Evolutionary conservation across 2,113 vertebrate genomes (phyloP).

Genomic region (Leuciscus idus): DNA sequence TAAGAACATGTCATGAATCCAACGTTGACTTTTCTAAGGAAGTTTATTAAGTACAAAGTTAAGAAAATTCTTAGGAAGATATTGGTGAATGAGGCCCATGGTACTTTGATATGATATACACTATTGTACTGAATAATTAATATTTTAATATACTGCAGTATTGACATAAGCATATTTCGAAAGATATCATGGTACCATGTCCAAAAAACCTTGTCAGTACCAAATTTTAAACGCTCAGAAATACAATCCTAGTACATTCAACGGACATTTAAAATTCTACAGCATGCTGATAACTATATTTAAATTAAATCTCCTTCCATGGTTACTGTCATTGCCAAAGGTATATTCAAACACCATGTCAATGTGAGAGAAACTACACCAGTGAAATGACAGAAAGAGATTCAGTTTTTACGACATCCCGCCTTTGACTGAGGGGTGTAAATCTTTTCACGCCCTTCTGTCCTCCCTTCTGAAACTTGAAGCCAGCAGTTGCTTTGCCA

Average conservation of each 20-base stretch:
- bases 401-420: slow-evolving; percentile 31
- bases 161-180: neutral
- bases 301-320: slow-evolving; percentile 35
- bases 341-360: slow-evolving; percentile 60
- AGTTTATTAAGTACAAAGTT: no score
- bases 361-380: slow-evolving; percentile 32
- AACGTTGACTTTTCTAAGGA: no score
- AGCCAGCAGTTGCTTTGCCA: slow-evolving; percentile 57
- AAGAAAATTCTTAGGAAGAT: no score
- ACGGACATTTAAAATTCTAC: neutral
- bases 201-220: neutral
- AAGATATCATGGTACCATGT: neutral
- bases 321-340: slow-evolving; percentile 61
- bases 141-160: neutral
- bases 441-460: slow-evolving; percentile 64
- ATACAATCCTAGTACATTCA: neutral
- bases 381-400: slow-evolving; percentile 31
- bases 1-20: no score
- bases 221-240: neutral
- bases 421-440: slow-evolving; percentile 59
- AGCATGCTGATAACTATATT: slow-evolving; percentile 11
- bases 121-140: neutral
- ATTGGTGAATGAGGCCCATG: neutral
- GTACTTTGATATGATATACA: neutral
- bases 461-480: slow-evolving; percentile 65